Base-by-base conservation (phyloP, 2,113 vertebrate species). In the Callopanchax toddi region DNA sequence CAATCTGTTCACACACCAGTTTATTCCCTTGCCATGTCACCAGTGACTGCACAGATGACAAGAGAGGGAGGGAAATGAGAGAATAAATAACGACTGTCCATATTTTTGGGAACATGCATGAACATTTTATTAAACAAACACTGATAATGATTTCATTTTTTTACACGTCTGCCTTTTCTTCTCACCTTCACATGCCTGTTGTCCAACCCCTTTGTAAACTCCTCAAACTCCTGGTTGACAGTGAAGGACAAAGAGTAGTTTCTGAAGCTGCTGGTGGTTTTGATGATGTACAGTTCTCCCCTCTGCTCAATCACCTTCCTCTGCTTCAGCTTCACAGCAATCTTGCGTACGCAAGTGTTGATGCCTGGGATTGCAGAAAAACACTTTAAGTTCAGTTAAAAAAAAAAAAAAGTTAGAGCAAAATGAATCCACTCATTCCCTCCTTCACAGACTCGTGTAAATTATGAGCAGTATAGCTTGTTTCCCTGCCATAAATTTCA, bases 121-220 rank as follows among this genome's bases (percentile, higher is more conserved):
- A 9, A 7, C 29, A 32, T 6, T 12, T 23, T 40, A 20, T 12
- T n/a, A 5, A 4, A 45, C 6, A 42, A 57, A 17, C 4, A 11
- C 8, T 11, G 13, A n/a, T 13, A 13, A 0, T 37, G 16, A 36
- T 29, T 57, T 5, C 6, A 7, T 36, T 39, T 48, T 4, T 29
- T n/a, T 9, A 13, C 13, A 48, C 11, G 44, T 7, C 0, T 21
- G 3, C 4, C 12, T 17, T 13, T 21, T 36, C 12, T 6, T 57
- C 23, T 72, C 84, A 97, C 96, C 93, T 92, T 95, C 79, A 94
- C 91, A 67, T 92, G 93, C 56, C 93, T 92, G 65, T 93, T 92
- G 79, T 98, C 96, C 79, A 97, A 63, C 6, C 95, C 94, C 76
- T 93, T 84, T n/a, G 91, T 95, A 29, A 93, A 94, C 86, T 97